Evolutionary conservation across 2,888 invertebrate species (phyloP), one percentile per base, ranked within the genome.

Genomic region (Synergus itoensis): DNA sequence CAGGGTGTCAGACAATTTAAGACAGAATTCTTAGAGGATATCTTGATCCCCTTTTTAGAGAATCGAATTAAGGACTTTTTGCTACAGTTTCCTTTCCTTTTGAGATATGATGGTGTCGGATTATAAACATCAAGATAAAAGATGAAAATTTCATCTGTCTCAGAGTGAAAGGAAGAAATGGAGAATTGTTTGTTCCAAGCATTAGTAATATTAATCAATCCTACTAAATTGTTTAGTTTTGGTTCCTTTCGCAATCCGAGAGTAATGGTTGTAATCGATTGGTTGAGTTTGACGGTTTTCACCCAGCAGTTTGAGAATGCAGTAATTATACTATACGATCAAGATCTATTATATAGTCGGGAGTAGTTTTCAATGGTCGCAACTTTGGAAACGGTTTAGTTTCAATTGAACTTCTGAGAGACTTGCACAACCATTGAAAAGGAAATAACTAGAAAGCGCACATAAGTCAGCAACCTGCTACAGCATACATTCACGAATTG

Each of bases 271-370:
- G 4, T 5, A 53, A 73, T 65, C 40, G 65, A 69, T 73, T 73
- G 48, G 73, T 53, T 53, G 36, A 48, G 73, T 73, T 73, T 73
- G 73, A 73, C 48, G 73, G n/a, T 73, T 73, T 73, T 73, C 73
- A 48, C 45, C 69, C 7, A 16, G 16, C 21, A 45, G 11, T 53
- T 53, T 53, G 53, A 73, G 73, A 73, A 73, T 53, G 12, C 62
- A 14, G 89, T 89, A 89, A 90, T 90, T 90, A 89, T 88, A 89
- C 88, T 85, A 82, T 86, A 86, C 86, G 87, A 88, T 86, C 87
- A 85, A 84, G 86, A 89, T 86, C 88, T 87, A 89, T 89, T 87
- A 88, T 89, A 90, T 87, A 90, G 89, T 88, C 87, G 86, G 85
- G 86, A 89, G 84, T 86, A 86, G 86, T 89, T 90, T 89, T 86